Percentiles rank a stretch among this genome's conserved stretches.
Conservation (phyloP, 2,113 vertebrate species). For the Corythaixoides concolor region DNA sequence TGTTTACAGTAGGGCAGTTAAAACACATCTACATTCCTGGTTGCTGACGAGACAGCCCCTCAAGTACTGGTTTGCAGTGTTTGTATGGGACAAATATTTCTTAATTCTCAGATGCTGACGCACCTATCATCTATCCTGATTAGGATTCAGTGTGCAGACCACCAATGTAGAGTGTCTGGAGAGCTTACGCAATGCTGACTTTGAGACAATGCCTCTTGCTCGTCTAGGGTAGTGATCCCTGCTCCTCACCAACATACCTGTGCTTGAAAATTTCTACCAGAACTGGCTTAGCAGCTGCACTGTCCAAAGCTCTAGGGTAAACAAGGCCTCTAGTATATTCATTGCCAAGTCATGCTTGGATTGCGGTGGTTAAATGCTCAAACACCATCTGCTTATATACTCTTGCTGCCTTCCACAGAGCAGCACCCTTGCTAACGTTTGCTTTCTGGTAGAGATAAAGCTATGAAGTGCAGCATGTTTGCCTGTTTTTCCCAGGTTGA, state of each 20-base stretch:
- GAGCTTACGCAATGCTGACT: neutral
- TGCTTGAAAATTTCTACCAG: constrained; percentile 6
- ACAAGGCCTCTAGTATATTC: constrained; percentile 33
- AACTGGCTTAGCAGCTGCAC: constrained; percentile 11
- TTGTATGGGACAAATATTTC: neutral
- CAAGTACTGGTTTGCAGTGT: neutral
- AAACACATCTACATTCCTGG: neutral
- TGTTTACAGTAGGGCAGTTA: neutral
- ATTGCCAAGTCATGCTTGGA: constrained; percentile 61
- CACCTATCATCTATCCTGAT: neutral
- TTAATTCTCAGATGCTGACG: neutral
- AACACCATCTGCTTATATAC: constrained; percentile 62
- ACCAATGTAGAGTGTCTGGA: neutral
- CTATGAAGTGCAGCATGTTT: neutral
- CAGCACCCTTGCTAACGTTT: constrained; percentile 30
- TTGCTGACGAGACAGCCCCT: neutral
- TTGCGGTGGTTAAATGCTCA: constrained; percentile 54
- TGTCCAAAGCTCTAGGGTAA: constrained; percentile 64
- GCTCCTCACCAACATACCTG: neutral
- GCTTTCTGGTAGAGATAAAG: constrained; percentile 4
- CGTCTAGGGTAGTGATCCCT: neutral
- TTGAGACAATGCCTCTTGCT: neutral
- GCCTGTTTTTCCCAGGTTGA: neutral
- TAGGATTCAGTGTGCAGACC: neutral
- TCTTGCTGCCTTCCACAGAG: constrained; percentile 48